A percentile compares a stretch with the other conserved stretches of the same genome.
phyloP scores from a whole-genome alignment of 2,113 vertebrate species.

The Gambusia affinis region DNA sequence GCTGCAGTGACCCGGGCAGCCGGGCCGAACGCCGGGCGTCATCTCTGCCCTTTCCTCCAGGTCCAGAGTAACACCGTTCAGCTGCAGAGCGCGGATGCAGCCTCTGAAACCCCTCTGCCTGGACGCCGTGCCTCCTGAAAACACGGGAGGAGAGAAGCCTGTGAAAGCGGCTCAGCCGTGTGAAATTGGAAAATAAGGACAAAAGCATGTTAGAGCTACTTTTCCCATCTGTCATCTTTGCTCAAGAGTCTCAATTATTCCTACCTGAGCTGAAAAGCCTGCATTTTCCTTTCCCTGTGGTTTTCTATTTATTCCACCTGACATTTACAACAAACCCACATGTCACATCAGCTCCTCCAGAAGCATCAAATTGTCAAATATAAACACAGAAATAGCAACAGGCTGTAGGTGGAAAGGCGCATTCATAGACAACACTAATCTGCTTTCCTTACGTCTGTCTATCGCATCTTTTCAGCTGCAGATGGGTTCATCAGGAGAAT shows the following conservation, averaged over 20 bases:
- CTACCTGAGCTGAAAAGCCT: conserved; percentile 8
- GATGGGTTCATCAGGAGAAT: neutral
- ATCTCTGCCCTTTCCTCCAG: conserved; percentile 90
- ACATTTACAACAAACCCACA: conserved; percentile 29
- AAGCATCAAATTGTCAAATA: conserved; percentile 43
- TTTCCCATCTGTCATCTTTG: neutral
- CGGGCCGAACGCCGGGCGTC: conserved; percentile 88
- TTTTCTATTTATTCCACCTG: conserved; percentile 24
- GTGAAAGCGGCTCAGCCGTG: neutral
- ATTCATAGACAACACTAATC: conserved; percentile 8
- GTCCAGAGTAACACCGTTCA: conserved; percentile 89
- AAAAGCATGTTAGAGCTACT: neutral
- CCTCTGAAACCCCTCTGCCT: conserved; percentile 92
- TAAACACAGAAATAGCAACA: conserved; percentile 35
- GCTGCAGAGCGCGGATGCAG: conserved; percentile 89
- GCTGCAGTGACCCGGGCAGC: conserved; percentile 93
- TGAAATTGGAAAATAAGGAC: neutral
- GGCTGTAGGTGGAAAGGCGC: conserved; percentile 18
- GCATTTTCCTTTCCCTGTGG: neutral
- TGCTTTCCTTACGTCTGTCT: conserved; percentile 6
- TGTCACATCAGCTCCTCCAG: conserved; percentile 16
- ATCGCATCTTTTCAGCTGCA: neutral
- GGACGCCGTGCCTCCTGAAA: conserved; percentile 90
- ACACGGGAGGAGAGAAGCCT: neutral
- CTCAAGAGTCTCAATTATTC: conserved; percentile 6